Percentiles rank a stretch among this genome's conserved stretches.
These are phyloP conservation scores for Brachionus rubens DNA, from an alignment of 1,140 invertebrate species.

Conservation along the genomic window DNA sequence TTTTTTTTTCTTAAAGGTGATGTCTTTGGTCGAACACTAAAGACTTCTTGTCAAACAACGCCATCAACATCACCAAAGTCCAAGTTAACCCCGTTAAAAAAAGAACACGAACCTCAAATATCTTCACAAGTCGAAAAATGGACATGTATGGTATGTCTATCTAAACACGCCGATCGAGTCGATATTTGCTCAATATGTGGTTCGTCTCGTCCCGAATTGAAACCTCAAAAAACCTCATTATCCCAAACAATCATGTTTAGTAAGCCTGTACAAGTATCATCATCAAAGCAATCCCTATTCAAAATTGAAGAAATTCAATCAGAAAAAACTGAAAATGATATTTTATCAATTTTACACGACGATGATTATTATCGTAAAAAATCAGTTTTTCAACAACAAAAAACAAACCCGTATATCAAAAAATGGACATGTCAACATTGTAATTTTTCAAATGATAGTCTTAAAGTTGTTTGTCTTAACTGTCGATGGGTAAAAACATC, in stretches of 20 bases:
- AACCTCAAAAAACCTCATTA: background rate
- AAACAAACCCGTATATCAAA: conserved; percentile 19
- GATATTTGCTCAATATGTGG: conserved; percentile 39
- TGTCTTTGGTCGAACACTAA: no score
- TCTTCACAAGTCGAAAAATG: conserved; percentile 10
- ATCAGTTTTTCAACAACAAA: background rate
- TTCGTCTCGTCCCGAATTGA: background rate
- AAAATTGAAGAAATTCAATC: background rate
- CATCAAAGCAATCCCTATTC: background rate
- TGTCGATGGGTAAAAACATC: conserved; percentile 43
- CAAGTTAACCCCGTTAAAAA: background rate
- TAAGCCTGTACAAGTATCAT: background rate
- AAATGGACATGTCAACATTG: conserved; percentile 44
- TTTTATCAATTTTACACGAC: background rate
- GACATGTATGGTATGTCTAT: conserved; percentile 36
- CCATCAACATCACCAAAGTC: no score
- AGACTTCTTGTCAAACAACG: no score
- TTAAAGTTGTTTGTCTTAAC: conserved; percentile 42
- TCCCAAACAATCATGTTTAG: background rate
- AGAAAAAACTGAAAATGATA: background rate
- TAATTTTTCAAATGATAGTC: conserved; percentile 39
- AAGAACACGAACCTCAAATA: background rate
- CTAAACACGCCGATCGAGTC: background rate
- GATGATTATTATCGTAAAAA: background rate
- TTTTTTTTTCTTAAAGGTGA: no score